Conservation (phyloP, 2,888 invertebrate species). For the Papilio elwesi region DNA sequence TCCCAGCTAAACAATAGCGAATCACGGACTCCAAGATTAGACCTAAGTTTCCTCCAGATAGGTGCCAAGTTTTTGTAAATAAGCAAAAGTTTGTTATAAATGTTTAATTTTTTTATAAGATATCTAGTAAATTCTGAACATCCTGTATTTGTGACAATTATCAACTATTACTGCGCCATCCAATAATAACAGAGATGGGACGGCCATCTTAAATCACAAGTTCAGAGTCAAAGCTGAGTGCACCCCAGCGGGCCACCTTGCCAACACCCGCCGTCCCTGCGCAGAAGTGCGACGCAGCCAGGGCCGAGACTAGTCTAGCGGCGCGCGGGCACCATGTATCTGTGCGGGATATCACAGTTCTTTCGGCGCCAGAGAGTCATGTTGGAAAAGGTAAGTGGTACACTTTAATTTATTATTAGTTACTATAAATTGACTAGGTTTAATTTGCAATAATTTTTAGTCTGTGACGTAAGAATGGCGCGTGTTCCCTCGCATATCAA, state of each 20-base stretch:
- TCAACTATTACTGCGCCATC: conserved; percentile 39
- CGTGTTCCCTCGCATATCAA: not conserved
- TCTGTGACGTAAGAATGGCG: not conserved
- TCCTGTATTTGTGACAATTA: conserved; percentile 36
- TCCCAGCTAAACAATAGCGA: too few relatives aligned
- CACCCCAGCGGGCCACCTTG: not conserved
- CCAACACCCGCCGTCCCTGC: not conserved
- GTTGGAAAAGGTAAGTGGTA: conserved; percentile 66
- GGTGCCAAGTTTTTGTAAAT: not conserved
- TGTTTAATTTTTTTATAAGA: not conserved
- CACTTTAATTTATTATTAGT: conserved; percentile 15
- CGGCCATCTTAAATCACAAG: conserved; percentile 32
- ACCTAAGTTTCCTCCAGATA: too few relatives aligned
- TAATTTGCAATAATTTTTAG: not conserved
- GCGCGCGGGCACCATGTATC: conserved; percentile 58
- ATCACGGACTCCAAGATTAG: too few relatives aligned
- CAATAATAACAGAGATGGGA: conserved; percentile 40
- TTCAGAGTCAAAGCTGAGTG: conserved; percentile 25
- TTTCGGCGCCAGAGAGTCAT: conserved; percentile 63
- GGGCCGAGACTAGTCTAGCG: not conserved
- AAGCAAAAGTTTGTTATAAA: not conserved
- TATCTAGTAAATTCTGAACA: conserved; percentile 12
- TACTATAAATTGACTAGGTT: conserved; percentile 13
- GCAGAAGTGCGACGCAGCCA: not conserved
- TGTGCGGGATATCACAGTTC: conserved; percentile 72